Base-by-base conservation (phyloP, 1,140 invertebrate genomes). In the Drosophila azteca region DNA sequence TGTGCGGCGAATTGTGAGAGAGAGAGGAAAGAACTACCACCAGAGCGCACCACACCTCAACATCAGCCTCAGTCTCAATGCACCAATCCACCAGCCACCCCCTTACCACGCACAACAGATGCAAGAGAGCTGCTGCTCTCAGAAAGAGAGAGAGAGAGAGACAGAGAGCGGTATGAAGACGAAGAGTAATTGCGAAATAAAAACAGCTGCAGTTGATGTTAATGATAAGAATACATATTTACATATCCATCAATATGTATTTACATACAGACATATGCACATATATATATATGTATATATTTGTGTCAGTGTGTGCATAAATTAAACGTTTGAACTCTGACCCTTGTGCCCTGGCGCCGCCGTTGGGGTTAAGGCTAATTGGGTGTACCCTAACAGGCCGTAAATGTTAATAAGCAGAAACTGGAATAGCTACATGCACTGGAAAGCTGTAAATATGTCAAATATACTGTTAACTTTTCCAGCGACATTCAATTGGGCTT, bases 181-280 rank as follows among this genome's bases (percentile, higher is more conserved):
- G 26, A 35, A 59, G 54, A 64, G 53, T 46, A 59, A 60, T 64
- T 60, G 61, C 54, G 26, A 45, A 69, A 69, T 24, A 35, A 69
- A 69, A 69, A 58, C 66, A 69, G 66, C 66, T 69, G 66, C 66
- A 69, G 15, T 68, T 68, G 66, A 69, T 69, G 66, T 43, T 69
- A 57, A 49, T 69, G 66, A 68, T 68, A 68, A 68, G 64, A 24
- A 68, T 66, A 52, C 31, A 57, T 43, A 68, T 49, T 67, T 66
- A 52, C 31, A 57, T 43, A 69, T 69, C 11, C 50, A 55, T 6
- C 41, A 24, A 67, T n/a, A 22, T 26, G 39, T 35, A 46, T 13
- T 35, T 65, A 39, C 9, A 15, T 6, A 1, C 17, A 20, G 1
- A 20, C 17, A 20, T 20, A 46, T 13, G 35, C 53, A 39, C 9